Base-by-base conservation (phyloP, 2,888 invertebrate genomes). In the Panzeria rudis region DNA sequence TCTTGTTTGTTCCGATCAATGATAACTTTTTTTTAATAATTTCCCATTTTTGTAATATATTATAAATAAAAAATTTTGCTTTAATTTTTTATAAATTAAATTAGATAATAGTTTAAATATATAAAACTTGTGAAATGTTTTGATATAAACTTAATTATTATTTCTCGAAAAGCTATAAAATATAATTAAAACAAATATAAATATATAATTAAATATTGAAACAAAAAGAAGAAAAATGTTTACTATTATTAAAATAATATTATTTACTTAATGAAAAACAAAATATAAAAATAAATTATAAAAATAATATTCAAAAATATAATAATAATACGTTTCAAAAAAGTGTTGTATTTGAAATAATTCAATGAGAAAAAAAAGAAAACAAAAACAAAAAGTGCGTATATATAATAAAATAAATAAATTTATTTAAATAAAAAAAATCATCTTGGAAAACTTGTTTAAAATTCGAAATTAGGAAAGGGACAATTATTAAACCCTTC, bases 321-420 rank as follows among this genome's bases (percentile, higher is more conserved):
- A 77, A 75, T 54, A 76, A 76, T 56, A 47, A 76, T 71, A 82
- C 85, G 87, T 86, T 87, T 87, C 85, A 86, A 86, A 86, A 82
- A 82, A 82, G 56, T 88, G 87, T 88, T 88, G 88, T 88, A 89
- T 88, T 88, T 88, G 87, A 88, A 87, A 75, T 86, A 86, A 66
- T 81, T 72, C 54, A 77, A 85, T 84, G 78, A 87, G 86, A 87
- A 76, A 66, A 44, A 86, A 79, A 86, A 79, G 61, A 86, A 66
- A 15, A 54, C 4, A 80, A 83, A 86, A 20, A 3, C 41, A 20
- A 61, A 56, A 59, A 80, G 44, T 47, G 52, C 75, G 38, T 76
- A 69, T 76, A 82, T 76, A 73, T 66, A 80, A 59, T 80, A 56
- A 64, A 80, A 81, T 52, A 76, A 69, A 82, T 69, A 76, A 80